Evolutionary conservation across 2,888 invertebrate species (phyloP).

Genomic region (Nemotelus pantherinus): DNA sequence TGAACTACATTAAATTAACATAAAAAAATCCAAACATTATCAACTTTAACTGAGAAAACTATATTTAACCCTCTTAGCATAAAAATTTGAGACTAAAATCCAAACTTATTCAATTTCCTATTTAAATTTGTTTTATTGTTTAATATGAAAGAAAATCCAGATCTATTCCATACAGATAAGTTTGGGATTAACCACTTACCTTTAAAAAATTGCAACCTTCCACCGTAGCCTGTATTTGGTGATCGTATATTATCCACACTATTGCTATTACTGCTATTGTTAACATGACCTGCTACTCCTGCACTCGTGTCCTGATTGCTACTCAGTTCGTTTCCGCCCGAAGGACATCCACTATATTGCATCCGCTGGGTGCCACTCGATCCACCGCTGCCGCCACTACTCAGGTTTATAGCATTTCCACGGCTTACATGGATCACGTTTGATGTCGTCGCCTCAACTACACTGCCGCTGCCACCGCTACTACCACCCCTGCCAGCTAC

Average conservation of each 20-base stretch:
- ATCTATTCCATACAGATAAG: not conserved
- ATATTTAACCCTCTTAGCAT: too few relatives aligned
- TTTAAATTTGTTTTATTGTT: too few relatives aligned
- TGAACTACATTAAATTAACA: too few relatives aligned
- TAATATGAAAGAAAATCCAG: too few relatives aligned
- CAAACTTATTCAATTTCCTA: too few relatives aligned
- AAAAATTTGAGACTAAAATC: too few relatives aligned
- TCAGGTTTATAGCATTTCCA: slow-evolving; percentile 48
- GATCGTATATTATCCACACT: slow-evolving; percentile 42
- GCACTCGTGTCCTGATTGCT: slow-evolving; percentile 52
- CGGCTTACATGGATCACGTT: slow-evolving; percentile 37
- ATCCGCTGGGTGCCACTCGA: slow-evolving; percentile 49
- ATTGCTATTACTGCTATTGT: slow-evolving; percentile 28
- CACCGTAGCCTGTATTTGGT: slow-evolving; percentile 55
- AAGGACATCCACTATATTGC: slow-evolving; percentile 50
- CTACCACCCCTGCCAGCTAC: slow-evolving; percentile 14
- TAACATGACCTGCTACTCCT: not conserved
- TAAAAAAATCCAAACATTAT: too few relatives aligned
- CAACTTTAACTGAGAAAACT: too few relatives aligned
- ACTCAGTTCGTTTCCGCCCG: slow-evolving; percentile 52
- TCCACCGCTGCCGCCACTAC: slow-evolving; percentile 47
- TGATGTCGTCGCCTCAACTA: not conserved
- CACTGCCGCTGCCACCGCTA: slow-evolving; percentile 15
- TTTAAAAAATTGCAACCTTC: slow-evolving; percentile 65
- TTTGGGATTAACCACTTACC: slow-evolving; percentile 54